phyloP scores from a whole-genome alignment of 2,113 vertebrate species.

The Equus przewalskii region DNA sequence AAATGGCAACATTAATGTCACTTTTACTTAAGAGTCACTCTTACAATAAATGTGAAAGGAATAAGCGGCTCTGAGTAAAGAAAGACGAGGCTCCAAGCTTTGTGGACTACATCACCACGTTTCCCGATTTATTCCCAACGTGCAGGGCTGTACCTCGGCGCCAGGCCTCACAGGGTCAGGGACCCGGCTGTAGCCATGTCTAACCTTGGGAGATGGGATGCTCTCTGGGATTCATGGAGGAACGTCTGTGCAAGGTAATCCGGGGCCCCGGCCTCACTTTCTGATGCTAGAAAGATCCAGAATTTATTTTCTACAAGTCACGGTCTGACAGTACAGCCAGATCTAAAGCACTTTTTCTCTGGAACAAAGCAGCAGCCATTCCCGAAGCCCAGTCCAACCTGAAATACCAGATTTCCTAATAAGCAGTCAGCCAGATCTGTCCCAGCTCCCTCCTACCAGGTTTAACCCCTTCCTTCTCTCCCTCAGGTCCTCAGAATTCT shows the following conservation, averaged over 20 bases:
- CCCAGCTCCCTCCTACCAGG: slow-evolving; percentile 66
- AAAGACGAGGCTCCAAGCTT: rapidly evolving
- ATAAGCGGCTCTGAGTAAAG: no score
- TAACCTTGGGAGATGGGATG: background rate
- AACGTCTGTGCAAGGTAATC: background rate
- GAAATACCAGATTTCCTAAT: slow-evolving; percentile 89
- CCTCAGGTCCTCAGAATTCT: slow-evolving; percentile 19
- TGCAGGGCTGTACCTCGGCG: rapidly evolving
- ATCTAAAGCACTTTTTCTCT: slow-evolving; percentile 75
- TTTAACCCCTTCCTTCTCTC: slow-evolving; percentile 88
- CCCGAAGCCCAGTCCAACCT: slow-evolving; percentile 86
- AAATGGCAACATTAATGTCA: background rate
- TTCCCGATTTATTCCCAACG: background rate
- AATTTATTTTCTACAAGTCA: slow-evolving; percentile 71
- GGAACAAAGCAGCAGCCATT: slow-evolving; percentile 83
- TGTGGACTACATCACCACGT: rapidly evolving
- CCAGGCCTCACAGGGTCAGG: background rate
- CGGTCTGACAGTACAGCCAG: slow-evolving; percentile 67
- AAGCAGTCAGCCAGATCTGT: slow-evolving; percentile 82
- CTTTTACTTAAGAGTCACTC: background rate
- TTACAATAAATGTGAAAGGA: background rate
- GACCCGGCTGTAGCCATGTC: background rate
- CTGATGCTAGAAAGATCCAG: background rate
- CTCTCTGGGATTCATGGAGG: background rate
- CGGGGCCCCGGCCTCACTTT: background rate